phyloP scores from a whole-genome alignment of 2,888 invertebrate genomes.

The Scaptomyza tumidula region DNA sequence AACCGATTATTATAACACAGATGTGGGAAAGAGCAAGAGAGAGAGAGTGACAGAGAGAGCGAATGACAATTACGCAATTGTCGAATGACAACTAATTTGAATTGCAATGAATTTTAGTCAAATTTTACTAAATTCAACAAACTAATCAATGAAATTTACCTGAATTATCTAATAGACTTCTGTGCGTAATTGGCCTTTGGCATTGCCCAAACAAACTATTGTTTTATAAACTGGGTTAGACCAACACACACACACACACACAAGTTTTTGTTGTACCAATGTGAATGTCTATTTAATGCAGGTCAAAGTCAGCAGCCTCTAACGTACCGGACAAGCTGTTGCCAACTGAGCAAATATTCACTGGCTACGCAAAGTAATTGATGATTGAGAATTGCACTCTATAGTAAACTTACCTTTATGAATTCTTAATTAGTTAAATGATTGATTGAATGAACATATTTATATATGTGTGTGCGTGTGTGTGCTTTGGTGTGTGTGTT shows the following conservation, averaged over 20 bases:
- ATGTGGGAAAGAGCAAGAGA: neutral
- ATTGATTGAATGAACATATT: too few relatives aligned
- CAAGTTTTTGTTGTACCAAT: slow-evolving; percentile 15
- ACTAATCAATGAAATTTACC: slow-evolving; percentile 32
- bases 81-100: slow-evolving; percentile 39
- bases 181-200: slow-evolving; percentile 34
- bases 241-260: slow-evolving; percentile 4
- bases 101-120: slow-evolving; percentile 31
- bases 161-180: slow-evolving; percentile 36
- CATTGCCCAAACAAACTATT: neutral
- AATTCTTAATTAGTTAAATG: too few relatives aligned
- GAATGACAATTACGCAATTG: slow-evolving; percentile 15
- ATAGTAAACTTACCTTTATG: too few relatives aligned
- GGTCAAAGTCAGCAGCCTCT: slow-evolving; percentile 68
- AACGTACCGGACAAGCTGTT: slow-evolving; percentile 11
- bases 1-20: slow-evolving; percentile 30
- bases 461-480: too few relatives aligned
- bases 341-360: slow-evolving; percentile 37
- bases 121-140: slow-evolving; percentile 16
- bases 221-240: slow-evolving; percentile 7
- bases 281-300: slow-evolving; percentile 27
- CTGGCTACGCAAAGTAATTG: too few relatives aligned
- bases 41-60: neutral
- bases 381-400: too few relatives aligned
- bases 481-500: too few relatives aligned